Conservation (phyloP, 2,113 vertebrate species). For the Nesogale talazaci region DNA sequence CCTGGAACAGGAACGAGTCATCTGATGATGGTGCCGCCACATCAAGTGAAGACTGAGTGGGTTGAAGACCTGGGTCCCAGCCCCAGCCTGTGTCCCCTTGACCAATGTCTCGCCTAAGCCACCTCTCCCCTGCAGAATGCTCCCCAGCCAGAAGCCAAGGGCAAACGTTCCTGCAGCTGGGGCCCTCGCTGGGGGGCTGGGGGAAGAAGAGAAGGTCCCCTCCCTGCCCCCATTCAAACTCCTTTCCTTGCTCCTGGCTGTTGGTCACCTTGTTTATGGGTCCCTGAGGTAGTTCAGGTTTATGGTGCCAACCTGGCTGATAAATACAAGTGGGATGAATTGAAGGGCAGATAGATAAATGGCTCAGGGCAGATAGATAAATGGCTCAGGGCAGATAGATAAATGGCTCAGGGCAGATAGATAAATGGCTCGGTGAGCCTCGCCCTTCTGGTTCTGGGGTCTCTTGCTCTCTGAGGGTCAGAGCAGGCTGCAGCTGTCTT, state of each 20-base stretch:
- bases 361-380: too few species aligned
- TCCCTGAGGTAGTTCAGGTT: too few species aligned
- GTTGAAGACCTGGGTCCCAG: too few species aligned
- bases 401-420: too few species aligned
- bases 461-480: too few species aligned
- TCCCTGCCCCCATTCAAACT: background rate
- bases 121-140: background rate
- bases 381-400: too few species aligned
- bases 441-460: too few species aligned
- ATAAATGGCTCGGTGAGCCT: too few species aligned
- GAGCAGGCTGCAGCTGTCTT: too few species aligned
- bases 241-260: background rate
- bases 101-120: background rate
- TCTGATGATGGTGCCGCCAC: background rate
- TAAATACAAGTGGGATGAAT: too few species aligned
- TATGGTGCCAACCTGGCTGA: too few species aligned
- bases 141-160: background rate
- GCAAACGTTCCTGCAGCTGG: background rate
- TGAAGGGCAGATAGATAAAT: too few species aligned
- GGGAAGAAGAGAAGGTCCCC: rapidly evolving
- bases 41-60: background rate
- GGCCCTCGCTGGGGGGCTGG: background rate
- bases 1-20: background rate
- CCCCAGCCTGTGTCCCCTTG: background rate
- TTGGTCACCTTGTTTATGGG: background rate